Evolutionary conservation across 2,888 invertebrate genomes (phyloP), one percentile per base, ranked within the genome.

Genomic region (Troides oblongomaculatus): DNA sequence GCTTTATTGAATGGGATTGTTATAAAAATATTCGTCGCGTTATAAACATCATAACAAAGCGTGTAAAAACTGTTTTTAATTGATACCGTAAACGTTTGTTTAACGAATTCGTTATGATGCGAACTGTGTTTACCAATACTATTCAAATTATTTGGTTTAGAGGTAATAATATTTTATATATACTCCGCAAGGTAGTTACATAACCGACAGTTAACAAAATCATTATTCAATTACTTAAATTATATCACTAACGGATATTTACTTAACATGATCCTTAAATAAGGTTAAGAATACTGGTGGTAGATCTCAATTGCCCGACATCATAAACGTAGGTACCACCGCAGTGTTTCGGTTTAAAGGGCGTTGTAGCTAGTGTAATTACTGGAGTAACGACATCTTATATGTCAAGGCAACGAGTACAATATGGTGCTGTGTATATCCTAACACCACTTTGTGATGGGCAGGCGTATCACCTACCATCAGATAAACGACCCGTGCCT

Each of bases 1-100:
- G 21, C 21, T 18, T 57, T 21, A n/a, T 10, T 65, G 58, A 59
- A 65, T 65, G 30, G 65, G 23, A 46, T 65, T 65, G 58, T 46
- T 65, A 65, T 65, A 65, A 65, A 65, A 65, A 65, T 65, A 65
- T 59, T 59, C 30, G 3, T 23, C 23, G 8, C 25, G 12, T 10
- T 36, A 64, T 58, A 43, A 57, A 57, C 18, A 39, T 7, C 7
- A 39, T 39, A 39, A 39, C 39, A 39, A 39, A 7, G 39, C 39
- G 39, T 8, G 2, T 17, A 50, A 50, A 50, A 50, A 50, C 50
- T 5, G 50, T 50, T 50, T 2, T 50, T 50, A 17, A 50, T 50
- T 50, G 50, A 50, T 17, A 50, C 14, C 50, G 50, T 14, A 17
- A 12, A 14, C 50, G 17, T 5, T 57, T 57, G 23, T 57, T 57